Conservation (phyloP, 2,113 vertebrate species). For the Halcyon senegalensis region DNA sequence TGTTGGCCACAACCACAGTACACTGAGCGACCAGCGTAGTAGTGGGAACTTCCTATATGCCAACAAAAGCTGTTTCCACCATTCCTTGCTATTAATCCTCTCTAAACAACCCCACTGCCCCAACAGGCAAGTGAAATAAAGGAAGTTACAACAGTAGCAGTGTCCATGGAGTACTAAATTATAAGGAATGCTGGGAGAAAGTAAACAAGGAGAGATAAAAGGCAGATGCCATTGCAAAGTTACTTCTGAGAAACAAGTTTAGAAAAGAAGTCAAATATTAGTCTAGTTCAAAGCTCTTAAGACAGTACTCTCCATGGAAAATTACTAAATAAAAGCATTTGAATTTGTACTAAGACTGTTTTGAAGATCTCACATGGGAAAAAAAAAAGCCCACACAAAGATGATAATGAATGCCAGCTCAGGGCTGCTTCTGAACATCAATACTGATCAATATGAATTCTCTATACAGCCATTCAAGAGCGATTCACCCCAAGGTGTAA, state of each 20-base stretch:
- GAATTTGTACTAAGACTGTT: neutral
- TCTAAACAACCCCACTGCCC: neutral
- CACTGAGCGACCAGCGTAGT: fast-evolving
- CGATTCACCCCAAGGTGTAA: neutral
- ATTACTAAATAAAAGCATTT: neutral
- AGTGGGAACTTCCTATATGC: neutral
- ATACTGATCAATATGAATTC: neutral
- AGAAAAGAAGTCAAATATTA: neutral
- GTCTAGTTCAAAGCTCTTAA: neutral
- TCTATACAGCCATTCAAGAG: neutral
- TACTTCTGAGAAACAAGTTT: neutral
- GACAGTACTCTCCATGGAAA: neutral
- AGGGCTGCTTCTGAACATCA: neutral
- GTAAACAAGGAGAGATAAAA: neutral
- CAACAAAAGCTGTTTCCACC: neutral
- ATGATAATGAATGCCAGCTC: neutral
- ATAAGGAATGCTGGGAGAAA: neutral
- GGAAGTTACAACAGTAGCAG: neutral
- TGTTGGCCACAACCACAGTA: neutral
- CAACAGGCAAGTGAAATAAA: neutral
- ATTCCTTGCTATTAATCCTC: neutral
- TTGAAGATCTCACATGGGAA: neutral
- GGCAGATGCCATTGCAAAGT: neutral
- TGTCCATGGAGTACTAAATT: neutral
- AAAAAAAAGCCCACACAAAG: neutral